Conservation (phyloP, 2,888 invertebrate genomes). For the Aleiodes testaceus region DNA sequence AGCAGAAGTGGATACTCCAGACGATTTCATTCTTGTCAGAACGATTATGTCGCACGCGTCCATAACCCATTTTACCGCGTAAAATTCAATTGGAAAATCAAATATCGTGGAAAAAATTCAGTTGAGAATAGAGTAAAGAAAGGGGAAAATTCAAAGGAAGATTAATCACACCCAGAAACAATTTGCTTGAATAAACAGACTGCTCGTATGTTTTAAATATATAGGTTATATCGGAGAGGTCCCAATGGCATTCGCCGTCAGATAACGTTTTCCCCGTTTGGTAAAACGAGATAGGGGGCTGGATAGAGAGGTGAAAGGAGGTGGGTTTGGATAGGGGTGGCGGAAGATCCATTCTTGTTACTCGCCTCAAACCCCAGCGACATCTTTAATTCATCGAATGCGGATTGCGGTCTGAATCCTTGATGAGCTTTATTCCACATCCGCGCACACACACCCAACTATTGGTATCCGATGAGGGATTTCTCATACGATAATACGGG, state of each 20-base stretch:
- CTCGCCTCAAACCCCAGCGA: slow-evolving; percentile 59
- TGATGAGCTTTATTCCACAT: slow-evolving; percentile 72
- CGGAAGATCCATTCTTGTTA: slow-evolving; percentile 69
- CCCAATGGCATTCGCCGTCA: slow-evolving; percentile 17
- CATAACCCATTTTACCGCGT: slow-evolving; percentile 7
- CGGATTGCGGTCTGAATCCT: slow-evolving; percentile 71
- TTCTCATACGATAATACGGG: slow-evolving; percentile 69
- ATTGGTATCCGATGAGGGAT: slow-evolving; percentile 68
- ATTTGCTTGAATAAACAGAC: slow-evolving; percentile 28
- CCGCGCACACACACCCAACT: slow-evolving; percentile 66
- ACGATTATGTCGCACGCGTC: slow-evolving; percentile 19
- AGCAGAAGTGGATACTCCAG: slow-evolving; percentile 18
- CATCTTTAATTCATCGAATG: slow-evolving; percentile 73
- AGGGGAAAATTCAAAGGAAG: background rate
- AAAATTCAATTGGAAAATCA: too few relatives aligned
- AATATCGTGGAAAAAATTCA: too few relatives aligned
- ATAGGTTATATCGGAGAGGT: slow-evolving; percentile 22
- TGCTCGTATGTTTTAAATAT: slow-evolving; percentile 13
- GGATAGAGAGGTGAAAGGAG: slow-evolving; percentile 41
- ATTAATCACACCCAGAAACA: slow-evolving; percentile 4
- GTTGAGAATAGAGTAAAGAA: background rate
- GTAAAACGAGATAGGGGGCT: slow-evolving; percentile 44
- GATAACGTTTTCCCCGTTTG: slow-evolving; percentile 35
- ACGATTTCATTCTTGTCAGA: background rate
- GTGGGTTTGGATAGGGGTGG: slow-evolving; percentile 41